Evolutionary conservation across 2,888 invertebrate species (phyloP).

Genomic region (Apeira syringaria): DNA sequence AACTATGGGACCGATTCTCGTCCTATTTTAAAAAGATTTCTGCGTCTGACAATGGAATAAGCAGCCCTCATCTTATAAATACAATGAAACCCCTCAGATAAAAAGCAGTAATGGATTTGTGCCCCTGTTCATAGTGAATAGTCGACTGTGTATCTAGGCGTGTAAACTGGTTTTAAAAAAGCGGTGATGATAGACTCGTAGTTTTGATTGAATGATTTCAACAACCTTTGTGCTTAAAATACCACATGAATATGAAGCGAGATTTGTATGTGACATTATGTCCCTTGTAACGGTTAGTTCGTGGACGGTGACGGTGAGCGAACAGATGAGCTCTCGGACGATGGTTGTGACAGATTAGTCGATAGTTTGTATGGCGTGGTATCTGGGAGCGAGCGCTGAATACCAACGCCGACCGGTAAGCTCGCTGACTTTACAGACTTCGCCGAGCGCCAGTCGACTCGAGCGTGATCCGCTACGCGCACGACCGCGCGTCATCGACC

Average conservation of each 20-base stretch:
- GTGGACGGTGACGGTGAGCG: constrained; percentile 26
- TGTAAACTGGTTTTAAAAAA: constrained; percentile 48
- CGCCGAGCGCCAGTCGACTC: constrained; percentile 55
- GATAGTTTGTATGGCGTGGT: constrained; percentile 24
- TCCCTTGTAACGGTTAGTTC: constrained; percentile 60
- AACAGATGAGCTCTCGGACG: constrained; percentile 54
- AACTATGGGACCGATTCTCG: constrained; percentile 1
- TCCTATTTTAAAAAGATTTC: background rate
- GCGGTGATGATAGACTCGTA: constrained; percentile 42
- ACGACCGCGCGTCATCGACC: constrained; percentile 50
- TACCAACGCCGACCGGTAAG: constrained; percentile 10
- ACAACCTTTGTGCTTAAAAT: constrained; percentile 41
- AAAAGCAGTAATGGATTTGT: constrained; percentile 30
- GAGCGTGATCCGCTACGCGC: constrained; percentile 72
- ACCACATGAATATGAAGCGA: constrained; percentile 48
- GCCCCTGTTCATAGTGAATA: constrained; percentile 34
- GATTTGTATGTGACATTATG: constrained; percentile 49
- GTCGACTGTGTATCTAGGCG: constrained; percentile 39
- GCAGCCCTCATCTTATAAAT: constrained; percentile 22
- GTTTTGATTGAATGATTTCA: constrained; percentile 36
- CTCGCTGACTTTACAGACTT: constrained; percentile 5
- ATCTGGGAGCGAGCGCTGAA: constrained; percentile 17
- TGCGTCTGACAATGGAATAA: constrained; percentile 12
- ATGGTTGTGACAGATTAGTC: constrained; percentile 18
- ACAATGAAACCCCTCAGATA: constrained; percentile 35